These are phyloP conservation scores for Pyrgus malvae DNA, from an alignment of 2,888 invertebrate genomes.

Conservation along the genomic window DNA sequence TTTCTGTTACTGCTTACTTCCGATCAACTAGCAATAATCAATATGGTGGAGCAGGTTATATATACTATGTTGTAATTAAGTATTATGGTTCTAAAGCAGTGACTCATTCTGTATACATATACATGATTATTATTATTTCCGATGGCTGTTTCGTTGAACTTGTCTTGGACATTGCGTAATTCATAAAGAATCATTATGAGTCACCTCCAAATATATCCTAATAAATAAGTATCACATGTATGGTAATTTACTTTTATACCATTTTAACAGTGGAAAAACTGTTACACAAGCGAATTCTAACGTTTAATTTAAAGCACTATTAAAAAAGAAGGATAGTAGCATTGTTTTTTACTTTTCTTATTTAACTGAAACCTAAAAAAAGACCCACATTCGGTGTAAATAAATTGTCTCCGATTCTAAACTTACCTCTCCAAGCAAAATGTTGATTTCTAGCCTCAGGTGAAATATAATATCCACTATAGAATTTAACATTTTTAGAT, in stretches of 20 bases:
- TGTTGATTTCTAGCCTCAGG: not conserved
- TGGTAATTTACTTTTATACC: constrained; percentile 32
- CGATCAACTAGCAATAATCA: too few species aligned
- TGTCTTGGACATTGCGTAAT: constrained; percentile 71
- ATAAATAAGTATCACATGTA: constrained; percentile 22
- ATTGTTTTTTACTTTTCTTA: too few species aligned
- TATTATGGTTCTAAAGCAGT: constrained; percentile 34
- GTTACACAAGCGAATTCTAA: too few species aligned
- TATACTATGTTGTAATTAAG: not conserved
- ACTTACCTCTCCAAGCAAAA: too few species aligned
- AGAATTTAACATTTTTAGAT: constrained; percentile 37
- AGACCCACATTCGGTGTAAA: too few species aligned
- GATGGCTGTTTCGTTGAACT: constrained; percentile 65
- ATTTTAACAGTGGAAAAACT: too few species aligned
- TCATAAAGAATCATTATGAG: constrained; percentile 56
- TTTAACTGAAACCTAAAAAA: too few species aligned
- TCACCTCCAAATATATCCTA: constrained; percentile 65
- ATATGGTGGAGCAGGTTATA: too few species aligned
- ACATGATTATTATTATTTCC: constrained; percentile 43
- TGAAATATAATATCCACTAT: constrained; percentile 8
- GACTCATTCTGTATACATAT: constrained; percentile 54
- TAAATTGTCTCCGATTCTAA: too few species aligned
- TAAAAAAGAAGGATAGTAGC: too few species aligned
- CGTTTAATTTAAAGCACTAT: too few species aligned
- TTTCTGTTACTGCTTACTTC: too few species aligned